Evolutionary conservation across 1,140 invertebrate species (phyloP).

Genomic region (Caenorhabditis brenneri): DNA sequence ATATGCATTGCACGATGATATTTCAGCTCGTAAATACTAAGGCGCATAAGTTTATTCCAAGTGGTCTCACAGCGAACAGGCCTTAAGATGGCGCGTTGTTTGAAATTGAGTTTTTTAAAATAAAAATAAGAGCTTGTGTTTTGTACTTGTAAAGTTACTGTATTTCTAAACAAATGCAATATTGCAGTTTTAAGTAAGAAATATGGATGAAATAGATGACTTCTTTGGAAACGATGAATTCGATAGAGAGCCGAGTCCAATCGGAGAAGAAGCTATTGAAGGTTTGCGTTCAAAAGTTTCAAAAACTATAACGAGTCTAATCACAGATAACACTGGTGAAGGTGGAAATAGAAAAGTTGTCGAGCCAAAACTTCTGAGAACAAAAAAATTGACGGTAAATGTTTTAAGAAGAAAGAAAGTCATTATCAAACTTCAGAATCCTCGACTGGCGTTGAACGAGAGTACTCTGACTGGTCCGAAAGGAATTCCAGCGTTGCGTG

Average conservation of each 20-base stretch:
- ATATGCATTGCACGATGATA: too few relatives aligned
- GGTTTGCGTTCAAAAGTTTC: not conserved
- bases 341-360: not conserved
- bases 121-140: too few relatives aligned
- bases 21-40: not conserved
- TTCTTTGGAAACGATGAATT: slow-evolving; percentile 28
- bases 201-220: slow-evolving; percentile 12
- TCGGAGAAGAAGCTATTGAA: slow-evolving; percentile 21
- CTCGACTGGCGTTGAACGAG: not conserved
- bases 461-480: not conserved
- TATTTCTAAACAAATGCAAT: not conserved
- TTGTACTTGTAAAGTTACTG: not conserved
- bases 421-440: not conserved
- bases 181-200: not conserved
- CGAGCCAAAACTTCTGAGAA: not conserved
- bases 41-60: not conserved
- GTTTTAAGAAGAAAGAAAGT: not conserved
- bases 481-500: not conserved
- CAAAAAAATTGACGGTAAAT: not conserved
- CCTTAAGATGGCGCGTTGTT: not conserved
- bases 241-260: not conserved
- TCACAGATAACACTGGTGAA: not conserved
- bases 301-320: too few relatives aligned
- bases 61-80: not conserved
- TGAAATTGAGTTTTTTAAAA: not conserved